Conservation (phyloP, 2,113 vertebrate species). For the Corydoras sp. region DNA sequence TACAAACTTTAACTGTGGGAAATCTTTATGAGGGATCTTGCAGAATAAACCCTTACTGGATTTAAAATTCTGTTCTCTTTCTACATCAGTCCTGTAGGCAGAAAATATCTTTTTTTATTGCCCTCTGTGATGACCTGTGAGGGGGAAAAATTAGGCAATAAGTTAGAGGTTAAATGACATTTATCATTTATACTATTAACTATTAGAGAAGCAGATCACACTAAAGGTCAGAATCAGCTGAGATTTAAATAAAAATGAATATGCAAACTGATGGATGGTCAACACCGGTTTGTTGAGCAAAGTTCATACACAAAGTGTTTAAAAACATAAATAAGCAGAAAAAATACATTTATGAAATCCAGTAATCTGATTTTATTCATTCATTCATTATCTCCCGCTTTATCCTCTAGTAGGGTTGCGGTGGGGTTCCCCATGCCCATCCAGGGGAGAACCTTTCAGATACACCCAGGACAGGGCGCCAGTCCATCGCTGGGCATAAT, state of each 20-base stretch:
- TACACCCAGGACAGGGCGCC: no score
- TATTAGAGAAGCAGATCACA: constrained; percentile 16
- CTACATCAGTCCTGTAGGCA: constrained; percentile 1
- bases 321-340: no score
- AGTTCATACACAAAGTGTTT: no score
- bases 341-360: no score
- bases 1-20: background rate
- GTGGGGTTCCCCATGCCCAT: no score
- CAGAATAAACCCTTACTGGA: constrained; percentile 2
- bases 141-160: background rate
- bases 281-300: background rate
- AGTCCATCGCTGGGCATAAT: no score
- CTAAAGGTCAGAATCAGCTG: constrained; percentile 12
- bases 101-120: background rate
- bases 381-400: no score
- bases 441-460: no score
- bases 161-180: constrained; percentile 5
- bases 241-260: constrained; percentile 2
- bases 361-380: no score
- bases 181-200: constrained; percentile 20
- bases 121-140: background rate
- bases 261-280: background rate
- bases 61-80: background rate
- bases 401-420: no score
- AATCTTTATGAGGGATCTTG: constrained; percentile 14